These are phyloP conservation scores for Yponomeuta sedellus DNA, from an alignment of 2,888 invertebrate genomes.

Conservation along the genomic window DNA sequence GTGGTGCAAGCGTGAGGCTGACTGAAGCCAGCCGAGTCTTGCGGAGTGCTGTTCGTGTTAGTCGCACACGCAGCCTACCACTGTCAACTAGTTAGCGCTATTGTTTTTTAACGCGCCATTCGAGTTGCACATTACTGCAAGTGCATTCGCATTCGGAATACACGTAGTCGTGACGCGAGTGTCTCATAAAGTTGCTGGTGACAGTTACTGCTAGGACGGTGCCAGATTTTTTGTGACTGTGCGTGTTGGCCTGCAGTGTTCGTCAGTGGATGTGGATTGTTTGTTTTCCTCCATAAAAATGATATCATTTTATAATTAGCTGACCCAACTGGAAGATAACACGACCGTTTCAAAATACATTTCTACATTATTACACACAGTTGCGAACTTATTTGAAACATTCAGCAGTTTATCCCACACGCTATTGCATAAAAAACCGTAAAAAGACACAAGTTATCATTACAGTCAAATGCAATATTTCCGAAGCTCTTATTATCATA, in stretches of 20 bases:
- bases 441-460: neutral
- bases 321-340: neutral
- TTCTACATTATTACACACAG: too few species aligned
- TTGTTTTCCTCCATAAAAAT: conserved; percentile 25
- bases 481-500: neutral
- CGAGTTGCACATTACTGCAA: conserved; percentile 19
- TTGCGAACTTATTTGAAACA: neutral
- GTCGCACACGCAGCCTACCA: conserved; percentile 59
- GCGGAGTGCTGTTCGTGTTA: conserved; percentile 42
- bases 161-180: neutral
- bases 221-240: neutral
- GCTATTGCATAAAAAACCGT: neutral
- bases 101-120: conserved; percentile 35
- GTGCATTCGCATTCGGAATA: conserved; percentile 11
- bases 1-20: conserved; percentile 58
- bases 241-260: neutral
- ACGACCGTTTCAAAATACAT: neutral
- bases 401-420: neutral
- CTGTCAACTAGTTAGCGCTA: conserved; percentile 51
- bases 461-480: neutral
- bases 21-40: conserved; percentile 12
- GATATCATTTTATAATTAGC: neutral
- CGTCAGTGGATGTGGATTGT: conserved; percentile 30
- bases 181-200: neutral
- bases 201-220: neutral